phyloP scores from a whole-genome alignment of 2,888 invertebrate genomes.

The Ommatoiulus sabulosus region DNA sequence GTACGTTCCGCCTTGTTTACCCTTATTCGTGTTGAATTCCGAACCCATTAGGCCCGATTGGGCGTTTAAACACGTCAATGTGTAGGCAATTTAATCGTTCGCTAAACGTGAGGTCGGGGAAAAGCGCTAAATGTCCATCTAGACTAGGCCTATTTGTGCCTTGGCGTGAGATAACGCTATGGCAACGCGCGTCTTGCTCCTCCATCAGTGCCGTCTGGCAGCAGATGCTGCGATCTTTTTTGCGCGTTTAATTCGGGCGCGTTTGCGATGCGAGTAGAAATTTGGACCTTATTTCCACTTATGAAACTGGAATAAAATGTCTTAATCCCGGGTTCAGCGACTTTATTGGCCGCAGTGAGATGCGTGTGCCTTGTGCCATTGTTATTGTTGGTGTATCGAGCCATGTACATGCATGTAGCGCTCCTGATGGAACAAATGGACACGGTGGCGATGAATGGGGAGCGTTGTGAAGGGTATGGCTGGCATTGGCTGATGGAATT shows the following conservation, averaged over 20 bases:
- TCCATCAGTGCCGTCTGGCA: conserved; percentile 43
- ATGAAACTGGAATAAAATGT: background rate
- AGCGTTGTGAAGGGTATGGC: too few species aligned
- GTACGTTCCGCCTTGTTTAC: background rate
- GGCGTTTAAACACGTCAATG: background rate
- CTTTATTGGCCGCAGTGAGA: background rate
- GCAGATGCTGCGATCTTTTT: conserved; percentile 37
- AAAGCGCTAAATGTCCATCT: background rate
- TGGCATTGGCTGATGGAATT: too few species aligned
- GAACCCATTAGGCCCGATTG: background rate
- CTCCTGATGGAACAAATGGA: background rate
- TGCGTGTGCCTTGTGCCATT: conserved; percentile 1
- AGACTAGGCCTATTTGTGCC: conserved; percentile 7
- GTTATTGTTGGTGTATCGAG: background rate
- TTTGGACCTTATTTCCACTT: background rate
- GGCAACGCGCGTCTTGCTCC: conserved; percentile 28
- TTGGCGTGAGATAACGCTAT: conserved; percentile 35
- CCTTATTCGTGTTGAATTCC: background rate
- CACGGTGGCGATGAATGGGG: background rate
- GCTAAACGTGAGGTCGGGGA: background rate
- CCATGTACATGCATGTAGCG: too few species aligned
- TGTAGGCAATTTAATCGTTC: background rate
- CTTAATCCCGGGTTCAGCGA: background rate
- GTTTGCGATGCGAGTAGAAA: background rate
- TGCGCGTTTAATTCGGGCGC: background rate